Conservation (phyloP, 2,797 vertebrate genomes). For the Falco novaeseelandiae region DNA sequence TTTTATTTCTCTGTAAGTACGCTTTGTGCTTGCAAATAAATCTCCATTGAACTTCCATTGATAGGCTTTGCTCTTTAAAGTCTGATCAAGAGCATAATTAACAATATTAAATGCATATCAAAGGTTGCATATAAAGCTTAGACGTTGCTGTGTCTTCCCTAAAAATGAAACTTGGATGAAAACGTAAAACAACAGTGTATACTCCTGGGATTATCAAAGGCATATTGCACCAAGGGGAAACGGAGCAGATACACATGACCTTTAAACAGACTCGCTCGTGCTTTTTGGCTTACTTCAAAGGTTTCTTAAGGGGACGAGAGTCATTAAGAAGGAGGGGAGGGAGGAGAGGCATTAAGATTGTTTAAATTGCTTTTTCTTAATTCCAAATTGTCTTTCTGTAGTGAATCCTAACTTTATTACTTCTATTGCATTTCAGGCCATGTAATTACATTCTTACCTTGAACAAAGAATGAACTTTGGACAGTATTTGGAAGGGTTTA, state of each 20-base stretch:
- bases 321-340: neutral
- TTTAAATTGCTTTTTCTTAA: slow-evolving; percentile 37
- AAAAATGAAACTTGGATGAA: neutral
- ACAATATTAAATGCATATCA: slow-evolving; percentile 27
- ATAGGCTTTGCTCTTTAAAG: slow-evolving; percentile 6
- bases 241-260: slow-evolving; percentile 2
- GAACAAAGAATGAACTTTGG: slow-evolving; percentile 47
- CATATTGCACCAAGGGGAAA: neutral
- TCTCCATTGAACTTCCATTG: slow-evolving; percentile 7
- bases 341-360: neutral
- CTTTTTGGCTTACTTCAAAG: slow-evolving; percentile 2
- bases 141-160: neutral
- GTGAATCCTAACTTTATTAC: slow-evolving; percentile 26
- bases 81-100: slow-evolving; percentile 46
- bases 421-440: neutral
- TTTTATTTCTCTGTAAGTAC: slow-evolving; percentile 64
- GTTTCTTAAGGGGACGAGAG: slow-evolving; percentile 27
- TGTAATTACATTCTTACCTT: slow-evolving; percentile 45
- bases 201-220: neutral
- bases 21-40: slow-evolving; percentile 37
- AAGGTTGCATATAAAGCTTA: neutral
- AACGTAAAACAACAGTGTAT: neutral
- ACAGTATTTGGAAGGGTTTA: slow-evolving; percentile 29
- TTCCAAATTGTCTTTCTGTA: slow-evolving; percentile 29
- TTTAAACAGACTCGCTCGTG: slow-evolving; percentile 27